Base-by-base conservation (phyloP, 2,113 vertebrate species). In the Callipepla californica region DNA sequence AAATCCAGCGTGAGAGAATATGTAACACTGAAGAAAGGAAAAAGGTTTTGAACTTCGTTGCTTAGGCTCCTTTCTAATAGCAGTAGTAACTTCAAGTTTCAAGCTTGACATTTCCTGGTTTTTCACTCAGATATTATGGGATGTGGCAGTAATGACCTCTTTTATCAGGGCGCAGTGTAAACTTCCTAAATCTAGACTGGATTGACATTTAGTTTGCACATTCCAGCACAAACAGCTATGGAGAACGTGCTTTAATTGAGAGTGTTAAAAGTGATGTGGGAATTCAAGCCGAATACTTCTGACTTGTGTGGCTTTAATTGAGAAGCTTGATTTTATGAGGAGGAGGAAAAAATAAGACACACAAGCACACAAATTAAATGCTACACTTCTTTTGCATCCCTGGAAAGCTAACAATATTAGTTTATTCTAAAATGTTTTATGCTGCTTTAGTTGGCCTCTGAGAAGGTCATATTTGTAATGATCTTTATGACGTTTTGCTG, bases 271-370 rank as follows among this genome's bases (percentile, higher is more conserved):
- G 70, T 75, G 59, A 80, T 77, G 40, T 67, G 76, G 75, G 75
- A 95, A 87, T 96, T 90, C 65, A 63, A 45, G 55, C 76, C 51
- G 80, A 91, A 69, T 82, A 22, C 18, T 83, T 87, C 40, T 80
- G 50, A 78, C 74, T 94, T 87, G 87, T 95, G 80, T 88, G 85
- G 55, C 57, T 95, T 69, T 94, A 83, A 87, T 19, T 85, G 75
- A 89, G 79, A 92, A 89, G 81, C 57, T 63, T 28, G 61, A 28
- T 51, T 73, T 30, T 70, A 7, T 36, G 32, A 22, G 50, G n/a
- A 42, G 18, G 26, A 57, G 32, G 1, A 32, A 10, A 19, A 8
- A 19, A 6, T 34, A 68, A 73, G 44, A 3, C 61, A 69, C 78
- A 38, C 74, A 23, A 36, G 61, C 32, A 48, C 67, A 36, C 67